Conservation (phyloP, 2,888 invertebrate genomes). For the Brachypterus glaber region DNA sequence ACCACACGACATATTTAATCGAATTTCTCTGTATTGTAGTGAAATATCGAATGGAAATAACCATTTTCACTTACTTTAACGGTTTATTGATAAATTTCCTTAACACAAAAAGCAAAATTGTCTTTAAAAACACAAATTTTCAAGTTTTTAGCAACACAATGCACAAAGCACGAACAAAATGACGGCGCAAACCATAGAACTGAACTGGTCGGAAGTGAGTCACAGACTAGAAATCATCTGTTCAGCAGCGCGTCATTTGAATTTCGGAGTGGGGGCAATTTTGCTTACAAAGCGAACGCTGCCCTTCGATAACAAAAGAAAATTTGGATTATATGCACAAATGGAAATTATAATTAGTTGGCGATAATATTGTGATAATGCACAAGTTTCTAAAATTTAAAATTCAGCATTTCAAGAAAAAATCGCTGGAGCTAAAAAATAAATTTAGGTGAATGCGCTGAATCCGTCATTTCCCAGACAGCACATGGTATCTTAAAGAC, state of each 20-base stretch:
- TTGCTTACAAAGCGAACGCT: background rate
- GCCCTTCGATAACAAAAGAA: background rate
- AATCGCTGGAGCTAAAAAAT: too few species aligned
- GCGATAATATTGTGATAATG: too few species aligned
- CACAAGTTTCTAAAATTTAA: too few species aligned
- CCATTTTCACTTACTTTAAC: slow-evolving; percentile 11
- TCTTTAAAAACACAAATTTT: slow-evolving; percentile 22
- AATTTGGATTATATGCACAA: too few species aligned
- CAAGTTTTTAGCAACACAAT: slow-evolving; percentile 16
- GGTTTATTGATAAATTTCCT: background rate
- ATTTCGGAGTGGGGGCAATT: background rate
- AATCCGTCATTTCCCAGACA: too few species aligned
- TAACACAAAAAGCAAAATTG: slow-evolving; percentile 13
- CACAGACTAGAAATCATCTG: slow-evolving; percentile 4
- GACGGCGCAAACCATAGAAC: slow-evolving; percentile 18
- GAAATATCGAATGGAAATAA: slow-evolving; percentile 15
- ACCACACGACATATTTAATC: slow-evolving; percentile 17
- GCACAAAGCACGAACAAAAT: slow-evolving; percentile 22
- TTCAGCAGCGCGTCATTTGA: slow-evolving; percentile 3
- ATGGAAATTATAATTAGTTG: too few species aligned
- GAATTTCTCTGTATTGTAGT: slow-evolving; percentile 5
- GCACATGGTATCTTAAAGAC: too few species aligned
- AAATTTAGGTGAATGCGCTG: too few species aligned
- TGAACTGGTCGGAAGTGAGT: slow-evolving; percentile 17
- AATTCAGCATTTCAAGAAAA: too few species aligned